phyloP scores from a whole-genome alignment of 2,797 vertebrate species.

The Chelmon rostratus region DNA sequence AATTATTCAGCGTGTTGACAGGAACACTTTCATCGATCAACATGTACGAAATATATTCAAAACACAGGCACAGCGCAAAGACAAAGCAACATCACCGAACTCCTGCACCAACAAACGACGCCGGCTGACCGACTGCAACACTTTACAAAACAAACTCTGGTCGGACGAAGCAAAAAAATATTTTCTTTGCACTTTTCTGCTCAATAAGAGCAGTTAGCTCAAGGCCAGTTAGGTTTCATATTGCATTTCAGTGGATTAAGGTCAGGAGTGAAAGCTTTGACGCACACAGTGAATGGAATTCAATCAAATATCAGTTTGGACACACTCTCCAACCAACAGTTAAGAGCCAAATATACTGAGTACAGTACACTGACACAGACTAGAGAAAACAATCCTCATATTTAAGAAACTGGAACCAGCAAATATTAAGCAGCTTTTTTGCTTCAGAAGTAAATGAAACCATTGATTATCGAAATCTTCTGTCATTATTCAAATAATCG shows the following conservation, averaged over 20 bases:
- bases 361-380: not conserved
- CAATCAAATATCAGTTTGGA: too few relatives aligned
- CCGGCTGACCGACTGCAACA: not conserved
- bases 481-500: constrained; percentile 2
- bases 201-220: too few relatives aligned
- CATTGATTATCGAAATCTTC: not conserved
- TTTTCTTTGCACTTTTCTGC: too few relatives aligned
- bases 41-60: not conserved
- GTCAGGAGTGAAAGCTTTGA: too few relatives aligned
- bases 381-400: not conserved
- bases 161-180: too few relatives aligned
- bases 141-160: not conserved
- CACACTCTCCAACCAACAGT: not conserved
- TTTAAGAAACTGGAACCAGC: not conserved
- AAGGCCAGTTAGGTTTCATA: too few relatives aligned
- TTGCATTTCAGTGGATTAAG: too few relatives aligned
- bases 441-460: not conserved
- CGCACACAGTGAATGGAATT: too few relatives aligned
- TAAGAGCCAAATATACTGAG: not conserved
- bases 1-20: not conserved
- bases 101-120: too few relatives aligned
- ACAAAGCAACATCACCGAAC: not conserved
- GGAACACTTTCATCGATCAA: not conserved
- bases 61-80: not conserved
- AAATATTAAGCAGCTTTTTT: too few relatives aligned